Conservation (phyloP, 2,797 vertebrate genomes). For the Gila robusta region DNA sequence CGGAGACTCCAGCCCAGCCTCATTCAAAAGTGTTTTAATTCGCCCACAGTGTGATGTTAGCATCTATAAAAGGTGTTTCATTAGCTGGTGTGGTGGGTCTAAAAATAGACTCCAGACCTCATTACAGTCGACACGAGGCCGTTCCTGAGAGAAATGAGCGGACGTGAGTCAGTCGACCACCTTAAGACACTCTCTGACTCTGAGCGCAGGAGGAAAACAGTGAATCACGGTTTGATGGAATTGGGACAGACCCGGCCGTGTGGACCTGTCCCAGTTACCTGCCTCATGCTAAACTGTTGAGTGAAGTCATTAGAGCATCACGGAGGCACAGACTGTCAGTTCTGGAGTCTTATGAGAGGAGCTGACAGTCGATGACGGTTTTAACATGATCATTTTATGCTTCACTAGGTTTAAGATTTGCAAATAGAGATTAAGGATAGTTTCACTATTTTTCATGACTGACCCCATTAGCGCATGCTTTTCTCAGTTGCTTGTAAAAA, state of each 20-base stretch:
- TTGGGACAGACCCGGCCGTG: slow-evolving; percentile 37
- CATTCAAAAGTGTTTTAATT: slow-evolving; percentile 44
- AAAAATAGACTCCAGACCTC: slow-evolving; percentile 47
- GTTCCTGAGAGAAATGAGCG: slow-evolving; percentile 15
- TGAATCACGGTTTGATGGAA: slow-evolving; percentile 55
- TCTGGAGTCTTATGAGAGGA: neutral
- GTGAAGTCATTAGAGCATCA: neutral
- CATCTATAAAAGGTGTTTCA: slow-evolving; percentile 49
- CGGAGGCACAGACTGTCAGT: neutral
- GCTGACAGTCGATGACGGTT: neutral
- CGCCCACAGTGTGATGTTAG: slow-evolving; percentile 15
- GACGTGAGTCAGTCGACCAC: slow-evolving; percentile 15
- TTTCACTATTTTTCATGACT: neutral
- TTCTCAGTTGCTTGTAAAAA: neutral
- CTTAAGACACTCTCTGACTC: slow-evolving; percentile 2
- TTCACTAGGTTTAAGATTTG: neutral
- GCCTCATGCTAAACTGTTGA: slow-evolving; percentile 13
- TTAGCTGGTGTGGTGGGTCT: slow-evolving; percentile 29
- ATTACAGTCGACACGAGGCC: slow-evolving; percentile 27
- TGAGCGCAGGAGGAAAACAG: neutral
- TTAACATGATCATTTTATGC: neutral
- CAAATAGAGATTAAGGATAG: neutral
- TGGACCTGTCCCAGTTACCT: slow-evolving; percentile 49
- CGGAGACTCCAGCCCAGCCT: slow-evolving; percentile 24
- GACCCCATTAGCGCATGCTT: neutral